Evolutionary conservation across 2,888 invertebrate genomes (phyloP).

Genomic region (Neoaliturus tenellus): DNA sequence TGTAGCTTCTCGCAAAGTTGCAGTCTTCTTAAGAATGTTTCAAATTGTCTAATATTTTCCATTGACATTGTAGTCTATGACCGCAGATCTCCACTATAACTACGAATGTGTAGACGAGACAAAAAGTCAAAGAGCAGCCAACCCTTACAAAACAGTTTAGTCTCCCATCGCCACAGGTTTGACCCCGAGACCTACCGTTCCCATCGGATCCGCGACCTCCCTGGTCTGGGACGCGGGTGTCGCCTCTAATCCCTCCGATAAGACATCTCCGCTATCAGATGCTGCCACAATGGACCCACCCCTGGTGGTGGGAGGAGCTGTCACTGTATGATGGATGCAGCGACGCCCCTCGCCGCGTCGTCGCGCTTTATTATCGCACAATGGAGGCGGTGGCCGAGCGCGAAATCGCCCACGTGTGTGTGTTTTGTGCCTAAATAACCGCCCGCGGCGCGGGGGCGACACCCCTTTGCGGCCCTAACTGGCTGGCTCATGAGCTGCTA

Average conservation of each 20-base stretch:
- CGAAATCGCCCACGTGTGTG: conserved; percentile 54
- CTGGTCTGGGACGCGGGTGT: neutral
- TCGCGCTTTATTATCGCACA: conserved; percentile 53
- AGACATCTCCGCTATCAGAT: conserved; percentile 29
- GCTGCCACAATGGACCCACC: conserved; percentile 1
- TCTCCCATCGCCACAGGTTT: too few relatives aligned
- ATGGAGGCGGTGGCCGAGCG: conserved; percentile 50
- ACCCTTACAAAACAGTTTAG: too few relatives aligned
- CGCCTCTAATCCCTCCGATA: conserved; percentile 23
- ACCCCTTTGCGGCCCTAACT: conserved; percentile 15
- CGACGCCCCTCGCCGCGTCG: neutral
- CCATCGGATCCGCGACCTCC: neutral
- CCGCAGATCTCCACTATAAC: too few relatives aligned
- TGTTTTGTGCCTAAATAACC: conserved; percentile 58
- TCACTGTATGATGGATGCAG: conserved; percentile 4
- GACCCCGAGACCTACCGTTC: too few relatives aligned
- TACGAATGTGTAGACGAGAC: too few relatives aligned
- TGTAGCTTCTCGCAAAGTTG: too few relatives aligned
- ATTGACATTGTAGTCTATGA: too few relatives aligned
- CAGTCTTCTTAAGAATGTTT: too few relatives aligned
- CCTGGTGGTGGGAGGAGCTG: neutral
- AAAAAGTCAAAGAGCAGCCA: too few relatives aligned
- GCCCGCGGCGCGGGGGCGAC: conserved; percentile 26
- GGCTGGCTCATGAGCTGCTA: conserved; percentile 24
- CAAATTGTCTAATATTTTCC: too few relatives aligned